A percentile compares a stretch with the other conserved stretches of the same genome.
These are phyloP conservation scores for Saimiri boliviensis DNA, from an alignment of 2,113 vertebrate species.

Conservation along the genomic window DNA sequence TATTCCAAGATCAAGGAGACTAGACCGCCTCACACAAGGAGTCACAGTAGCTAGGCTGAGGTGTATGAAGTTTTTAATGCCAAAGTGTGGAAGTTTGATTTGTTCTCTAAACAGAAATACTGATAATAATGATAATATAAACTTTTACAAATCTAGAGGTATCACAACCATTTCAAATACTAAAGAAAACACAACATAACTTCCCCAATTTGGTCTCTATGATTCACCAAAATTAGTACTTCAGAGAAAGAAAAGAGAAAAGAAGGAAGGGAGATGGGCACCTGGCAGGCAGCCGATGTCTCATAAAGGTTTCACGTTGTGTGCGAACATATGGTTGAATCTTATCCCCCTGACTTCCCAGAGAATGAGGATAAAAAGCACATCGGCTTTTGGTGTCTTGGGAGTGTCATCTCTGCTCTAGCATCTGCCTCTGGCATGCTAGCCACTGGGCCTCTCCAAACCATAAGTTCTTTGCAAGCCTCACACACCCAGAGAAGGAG, in stretches of 20 bases:
- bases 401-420: neutral
- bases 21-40: neutral
- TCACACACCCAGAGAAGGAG: neutral
- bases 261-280: neutral
- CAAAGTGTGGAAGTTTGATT: neutral
- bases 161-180: neutral
- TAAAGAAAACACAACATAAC: neutral
- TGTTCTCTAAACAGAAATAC: neutral
- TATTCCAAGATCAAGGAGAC: neutral
- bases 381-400: neutral
- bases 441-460: neutral
- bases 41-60: neutral
- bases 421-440: neutral
- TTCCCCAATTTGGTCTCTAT: neutral
- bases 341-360: neutral
- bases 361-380: neutral
- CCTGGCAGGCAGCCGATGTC: neutral
- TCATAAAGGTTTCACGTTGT: neutral
- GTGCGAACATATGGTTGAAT: neutral
- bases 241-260: neutral
- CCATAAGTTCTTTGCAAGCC: neutral
- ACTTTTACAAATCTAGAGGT: neutral
- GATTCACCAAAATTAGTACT: neutral
- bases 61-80: neutral
- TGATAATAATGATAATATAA: slow-evolving; percentile 3